Evolutionary conservation across 2,113 vertebrate genomes (phyloP), one percentile per base, ranked within the genome.

Genomic region (Pipra filicauda): DNA sequence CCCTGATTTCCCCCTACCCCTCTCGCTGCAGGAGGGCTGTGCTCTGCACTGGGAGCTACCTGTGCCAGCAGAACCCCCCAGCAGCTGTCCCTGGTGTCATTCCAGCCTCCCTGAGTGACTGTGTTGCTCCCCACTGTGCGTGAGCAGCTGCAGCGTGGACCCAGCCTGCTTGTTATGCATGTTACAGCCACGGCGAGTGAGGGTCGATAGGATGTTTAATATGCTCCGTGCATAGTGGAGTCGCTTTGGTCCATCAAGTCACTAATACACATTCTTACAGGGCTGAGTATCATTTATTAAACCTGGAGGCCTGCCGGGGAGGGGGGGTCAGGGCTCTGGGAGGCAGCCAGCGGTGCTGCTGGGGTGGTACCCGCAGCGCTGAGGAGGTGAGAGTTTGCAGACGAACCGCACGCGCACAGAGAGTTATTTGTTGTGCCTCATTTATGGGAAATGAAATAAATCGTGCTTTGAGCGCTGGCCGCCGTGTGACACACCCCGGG

Each of bases 221-320:
- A 87, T 91, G 93, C 94, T 83, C 41, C 73, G 4, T 48, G 83
- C 89, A 78, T 51, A 59, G 76, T 0, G 8, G 76, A 78, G 94
- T 23, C 9, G 76, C 84, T 95, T 69, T 71, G 93, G 61, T 87
- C 95, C 95, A 91, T 95, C 95, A n/a, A 57, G 89, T 67, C 86
- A 4, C 94, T 87, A 84, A 93, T 78, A 67, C 76, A 5, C 39
- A 9, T 35, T 66, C 85, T 71, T 35, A 30, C 37, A 15, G 67
- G 94, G 75, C 91, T 30, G 82, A 70, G 75, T 8, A 54, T 55
- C 85, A 37, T 89, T 80, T 91, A 88, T 92, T 70, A 93, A 88
- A 90, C 12, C 83, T 21, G 59, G 79, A 83, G 82, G 84, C 28
- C 72, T 8, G 81, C 52, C 8, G 21, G 46, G 49, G 8, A 12